phyloP scores from a whole-genome alignment of 2,888 invertebrate genomes.

The Rhabditoides inermis region DNA sequence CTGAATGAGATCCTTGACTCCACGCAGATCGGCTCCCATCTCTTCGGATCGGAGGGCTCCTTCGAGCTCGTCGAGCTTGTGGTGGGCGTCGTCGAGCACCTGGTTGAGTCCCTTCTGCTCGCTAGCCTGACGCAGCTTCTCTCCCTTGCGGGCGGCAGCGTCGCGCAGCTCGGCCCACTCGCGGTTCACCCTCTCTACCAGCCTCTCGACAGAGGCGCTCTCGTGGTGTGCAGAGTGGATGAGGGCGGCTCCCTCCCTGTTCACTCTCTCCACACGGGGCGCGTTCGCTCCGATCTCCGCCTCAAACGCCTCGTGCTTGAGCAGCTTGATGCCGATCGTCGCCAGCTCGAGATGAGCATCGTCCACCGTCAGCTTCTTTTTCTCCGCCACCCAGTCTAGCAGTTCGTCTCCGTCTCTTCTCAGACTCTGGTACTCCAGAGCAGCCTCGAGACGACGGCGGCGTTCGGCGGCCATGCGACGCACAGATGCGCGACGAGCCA shows the following conservation, averaged over 20 bases:
- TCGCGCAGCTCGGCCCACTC: conserved; percentile 71
- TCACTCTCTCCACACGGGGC: conserved; percentile 53
- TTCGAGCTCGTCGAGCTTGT: conserved; percentile 77
- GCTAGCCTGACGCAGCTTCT: conserved; percentile 35
- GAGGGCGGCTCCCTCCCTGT: conserved; percentile 63
- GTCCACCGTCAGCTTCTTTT: conserved; percentile 64
- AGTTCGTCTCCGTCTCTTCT: conserved; percentile 80
- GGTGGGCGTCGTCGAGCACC: conserved; percentile 78
- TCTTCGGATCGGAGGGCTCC: conserved; percentile 65
- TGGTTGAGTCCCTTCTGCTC: conserved; percentile 55
- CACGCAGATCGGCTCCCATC: conserved; percentile 73
- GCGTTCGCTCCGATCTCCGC: conserved; percentile 57
- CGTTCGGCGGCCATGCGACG: conserved; percentile 64
- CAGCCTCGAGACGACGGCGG: conserved; percentile 69
- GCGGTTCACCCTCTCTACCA: conserved; percentile 66
- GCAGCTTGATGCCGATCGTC: conserved; percentile 53
- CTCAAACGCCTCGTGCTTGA: conserved; percentile 58
- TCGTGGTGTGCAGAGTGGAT: conserved; percentile 67
- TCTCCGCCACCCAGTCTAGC: conserved; percentile 77
- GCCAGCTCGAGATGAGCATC: conserved; percentile 57
- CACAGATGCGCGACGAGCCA: conserved; percentile 64
- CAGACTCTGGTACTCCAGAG: conserved; percentile 83
- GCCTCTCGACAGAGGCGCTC: conserved; percentile 64
- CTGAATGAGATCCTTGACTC: conserved; percentile 79
- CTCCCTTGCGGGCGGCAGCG: conserved; percentile 60